Percentiles rank a stretch among this genome's conserved stretches.
phyloP scores from a whole-genome alignment of 2,113 vertebrate species.

The Edolisoma coerulescens region DNA sequence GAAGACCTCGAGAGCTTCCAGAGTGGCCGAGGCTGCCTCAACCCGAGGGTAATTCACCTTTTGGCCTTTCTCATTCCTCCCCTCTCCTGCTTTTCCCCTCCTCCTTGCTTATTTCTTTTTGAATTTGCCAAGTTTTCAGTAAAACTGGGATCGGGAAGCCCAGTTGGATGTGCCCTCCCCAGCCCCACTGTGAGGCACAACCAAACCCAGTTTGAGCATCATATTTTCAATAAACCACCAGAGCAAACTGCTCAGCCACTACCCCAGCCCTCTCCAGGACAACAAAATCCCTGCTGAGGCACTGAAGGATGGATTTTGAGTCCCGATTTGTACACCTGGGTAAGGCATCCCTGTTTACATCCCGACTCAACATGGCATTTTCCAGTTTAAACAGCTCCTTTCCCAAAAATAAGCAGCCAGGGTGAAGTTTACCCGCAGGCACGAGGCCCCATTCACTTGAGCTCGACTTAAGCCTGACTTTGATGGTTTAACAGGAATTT shows the following conservation, averaged over 20 bases:
- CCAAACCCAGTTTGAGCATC: accelerated
- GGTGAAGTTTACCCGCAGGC: neutral
- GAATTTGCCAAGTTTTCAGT: neutral
- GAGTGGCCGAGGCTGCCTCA: neutral
- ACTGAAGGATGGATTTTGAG: neutral
- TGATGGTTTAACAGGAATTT: slow-evolving; percentile 47
- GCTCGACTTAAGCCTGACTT: slow-evolving; percentile 28
- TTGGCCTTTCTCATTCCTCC: neutral
- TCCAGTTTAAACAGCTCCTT: neutral
- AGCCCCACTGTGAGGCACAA: neutral
- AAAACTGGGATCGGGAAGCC: neutral
- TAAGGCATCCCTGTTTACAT: neutral
- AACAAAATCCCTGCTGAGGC: neutral
- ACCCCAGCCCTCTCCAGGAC: accelerated
- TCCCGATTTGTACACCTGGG: accelerated
- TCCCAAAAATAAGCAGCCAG: neutral
- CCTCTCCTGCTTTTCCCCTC: too few relatives aligned
- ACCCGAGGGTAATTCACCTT: accelerated
- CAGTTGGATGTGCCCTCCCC: neutral
- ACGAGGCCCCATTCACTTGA: neutral
- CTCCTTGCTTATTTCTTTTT: neutral
- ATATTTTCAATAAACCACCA: neutral
- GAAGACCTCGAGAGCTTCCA: neutral
- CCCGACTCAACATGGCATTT: neutral
- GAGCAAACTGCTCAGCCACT: neutral